Conservation (phyloP, 1,140 invertebrate genomes). For the Platyura marginata region DNA sequence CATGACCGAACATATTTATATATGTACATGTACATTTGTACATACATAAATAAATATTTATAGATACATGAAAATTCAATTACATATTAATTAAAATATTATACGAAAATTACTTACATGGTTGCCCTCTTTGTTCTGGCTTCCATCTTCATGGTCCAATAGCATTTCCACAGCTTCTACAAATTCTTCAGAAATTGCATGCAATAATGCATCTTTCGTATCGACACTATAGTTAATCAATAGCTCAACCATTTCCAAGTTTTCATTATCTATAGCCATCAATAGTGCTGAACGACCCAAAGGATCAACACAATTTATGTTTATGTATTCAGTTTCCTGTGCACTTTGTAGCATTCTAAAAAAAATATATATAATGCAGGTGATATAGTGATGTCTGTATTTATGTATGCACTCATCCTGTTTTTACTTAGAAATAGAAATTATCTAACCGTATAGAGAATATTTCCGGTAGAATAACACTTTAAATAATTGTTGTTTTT, state of each 20-base stretch:
- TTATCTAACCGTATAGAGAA: too few species aligned
- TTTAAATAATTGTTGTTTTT: too few species aligned
- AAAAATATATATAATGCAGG: too few species aligned
- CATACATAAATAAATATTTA: too few species aligned
- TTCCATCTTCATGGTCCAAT: conserved; percentile 73
- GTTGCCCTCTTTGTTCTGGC: conserved; percentile 53
- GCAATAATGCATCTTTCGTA: conserved; percentile 84
- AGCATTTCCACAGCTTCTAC: conserved; percentile 94
- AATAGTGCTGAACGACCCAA: conserved; percentile 77
- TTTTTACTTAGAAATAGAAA: too few species aligned
- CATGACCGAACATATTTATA: too few species aligned
- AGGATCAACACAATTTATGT: conserved; percentile 95
- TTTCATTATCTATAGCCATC: conserved; percentile 98
- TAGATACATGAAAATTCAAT: too few species aligned
- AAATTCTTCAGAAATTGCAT: conserved; percentile 95
- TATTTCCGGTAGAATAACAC: too few species aligned
- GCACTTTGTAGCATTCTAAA: conserved; percentile 57
- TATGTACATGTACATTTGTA: too few species aligned
- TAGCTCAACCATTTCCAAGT: conserved; percentile 95
- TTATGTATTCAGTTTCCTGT: conserved; percentile 61
- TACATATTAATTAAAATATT: too few species aligned
- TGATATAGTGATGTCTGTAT: too few species aligned
- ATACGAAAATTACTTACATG: conserved; percentile 53
- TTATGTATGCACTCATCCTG: too few species aligned
- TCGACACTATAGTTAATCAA: conserved; percentile 73